A percentile compares a stretch with the other conserved stretches of the same genome.
Evolutionary conservation across 2,888 invertebrate species (phyloP).

Genomic region (Acholoe squamosa): DNA sequence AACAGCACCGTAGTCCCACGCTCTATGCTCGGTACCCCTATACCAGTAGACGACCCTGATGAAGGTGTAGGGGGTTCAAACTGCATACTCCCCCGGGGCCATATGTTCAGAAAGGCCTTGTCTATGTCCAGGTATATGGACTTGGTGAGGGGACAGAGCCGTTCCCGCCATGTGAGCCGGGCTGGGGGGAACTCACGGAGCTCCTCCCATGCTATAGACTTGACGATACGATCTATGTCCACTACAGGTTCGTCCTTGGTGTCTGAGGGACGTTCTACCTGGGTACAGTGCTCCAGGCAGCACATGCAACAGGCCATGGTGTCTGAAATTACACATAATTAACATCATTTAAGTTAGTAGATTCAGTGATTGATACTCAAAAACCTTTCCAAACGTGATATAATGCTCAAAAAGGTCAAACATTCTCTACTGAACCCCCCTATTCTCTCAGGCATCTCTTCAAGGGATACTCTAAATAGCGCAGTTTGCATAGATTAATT

Average conservation of each 20-base stretch:
- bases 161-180: not conserved
- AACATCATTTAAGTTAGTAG: no score
- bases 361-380: no score
- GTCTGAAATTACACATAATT: no score
- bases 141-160: conserved; percentile 7
- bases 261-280: not conserved
- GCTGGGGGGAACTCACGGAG: not conserved
- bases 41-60: not conserved
- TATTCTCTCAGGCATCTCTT: no score
- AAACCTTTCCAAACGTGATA: no score
- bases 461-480: no score
- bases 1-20: not conserved
- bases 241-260: not conserved
- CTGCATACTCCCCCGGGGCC: not conserved
- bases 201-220: not conserved
- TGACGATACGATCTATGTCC: not conserved
- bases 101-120: not conserved
- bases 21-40: not conserved
- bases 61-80: not conserved
- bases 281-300: not conserved
- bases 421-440: no score
- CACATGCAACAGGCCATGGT: not conserved
- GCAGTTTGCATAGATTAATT: no score
- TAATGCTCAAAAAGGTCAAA: no score
- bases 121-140: not conserved